A percentile compares a stretch with the other conserved stretches of the same genome.
Conservation (phyloP, 2,797 vertebrate genomes). For the Coilia nasus region DNA sequence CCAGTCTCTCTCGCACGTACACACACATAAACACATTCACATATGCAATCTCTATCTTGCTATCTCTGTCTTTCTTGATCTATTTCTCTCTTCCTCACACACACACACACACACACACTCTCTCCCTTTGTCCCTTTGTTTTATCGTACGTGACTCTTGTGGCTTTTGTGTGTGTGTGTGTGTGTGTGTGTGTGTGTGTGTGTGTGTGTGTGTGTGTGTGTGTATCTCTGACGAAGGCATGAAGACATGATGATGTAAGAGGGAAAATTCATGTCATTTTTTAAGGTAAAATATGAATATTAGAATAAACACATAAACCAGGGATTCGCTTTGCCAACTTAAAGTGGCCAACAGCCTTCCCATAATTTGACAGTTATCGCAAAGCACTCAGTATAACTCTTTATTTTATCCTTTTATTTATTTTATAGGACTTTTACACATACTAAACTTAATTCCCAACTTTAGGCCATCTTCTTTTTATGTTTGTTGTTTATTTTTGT, state of each 20-base stretch:
- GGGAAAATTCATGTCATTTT: background rate
- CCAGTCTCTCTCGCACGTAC: no score
- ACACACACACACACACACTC: constrained; percentile 23
- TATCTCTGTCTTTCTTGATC: no score
- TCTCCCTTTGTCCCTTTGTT: background rate
- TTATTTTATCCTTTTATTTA: background rate
- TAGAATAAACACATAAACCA: background rate
- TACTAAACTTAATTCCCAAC: background rate
- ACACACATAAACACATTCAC: background rate
- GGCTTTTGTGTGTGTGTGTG: background rate
- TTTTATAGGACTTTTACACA: background rate
- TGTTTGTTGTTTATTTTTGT: no score
- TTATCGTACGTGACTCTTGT: background rate
- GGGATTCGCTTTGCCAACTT: background rate
- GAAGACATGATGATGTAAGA: background rate
- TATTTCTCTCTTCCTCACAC: no score
- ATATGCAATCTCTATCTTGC: no score
- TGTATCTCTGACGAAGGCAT: background rate
- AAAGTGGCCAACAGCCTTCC: background rate
- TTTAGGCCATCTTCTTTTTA: background rate
- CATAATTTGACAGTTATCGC: background rate
- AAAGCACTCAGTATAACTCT: background rate
- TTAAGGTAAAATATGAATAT: background rate
- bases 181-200: constrained; percentile 29
- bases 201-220: constrained; percentile 37